These are phyloP conservation scores for Nematostella vectensis DNA, from an alignment of 92 coral and sea anemone species.

Conservation along the genomic window DNA sequence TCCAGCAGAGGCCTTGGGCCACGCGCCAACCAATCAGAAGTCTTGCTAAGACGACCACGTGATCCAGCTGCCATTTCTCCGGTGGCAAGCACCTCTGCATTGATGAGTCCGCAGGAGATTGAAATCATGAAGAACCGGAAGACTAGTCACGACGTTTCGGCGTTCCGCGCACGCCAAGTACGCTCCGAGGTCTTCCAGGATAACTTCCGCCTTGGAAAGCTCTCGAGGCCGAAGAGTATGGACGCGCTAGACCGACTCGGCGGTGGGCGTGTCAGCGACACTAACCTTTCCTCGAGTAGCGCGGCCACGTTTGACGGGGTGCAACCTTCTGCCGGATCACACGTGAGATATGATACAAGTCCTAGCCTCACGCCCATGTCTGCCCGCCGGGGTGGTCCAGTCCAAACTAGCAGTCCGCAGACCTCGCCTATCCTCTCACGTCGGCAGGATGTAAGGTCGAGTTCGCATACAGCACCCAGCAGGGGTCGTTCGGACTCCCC, in stretches of 20 bases:
- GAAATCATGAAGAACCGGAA: constrained; percentile 31
- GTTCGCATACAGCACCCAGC: background rate
- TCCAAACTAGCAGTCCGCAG: constrained; percentile 48
- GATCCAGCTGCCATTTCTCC: constrained; percentile 26
- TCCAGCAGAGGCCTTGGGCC: constrained; percentile 32
- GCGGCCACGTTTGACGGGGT: constrained; percentile 21
- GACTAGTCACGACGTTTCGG: constrained; percentile 62
- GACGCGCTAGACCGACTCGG: constrained; percentile 54
- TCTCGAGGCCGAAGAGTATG: constrained; percentile 64
- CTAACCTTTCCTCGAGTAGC: constrained; percentile 33
- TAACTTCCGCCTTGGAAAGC: constrained; percentile 44
- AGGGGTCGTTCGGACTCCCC: background rate
- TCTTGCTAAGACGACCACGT: constrained; percentile 34
- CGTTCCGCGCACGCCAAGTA: constrained; percentile 69
- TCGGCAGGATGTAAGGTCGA: constrained; percentile 11
- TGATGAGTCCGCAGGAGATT: constrained; percentile 15
- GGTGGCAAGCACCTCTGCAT: constrained; percentile 39
- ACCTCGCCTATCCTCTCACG: constrained; percentile 28
- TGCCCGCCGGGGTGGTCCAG: constrained; percentile 31
- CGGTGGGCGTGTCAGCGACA: constrained; percentile 25
- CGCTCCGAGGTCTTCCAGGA: constrained; percentile 69
- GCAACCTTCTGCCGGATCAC: constrained; percentile 2
- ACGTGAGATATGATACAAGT: constrained; percentile 5
- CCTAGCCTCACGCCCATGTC: constrained; percentile 42
- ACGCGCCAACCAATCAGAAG: constrained; percentile 51